Percentiles rank a stretch among this genome's conserved stretches.
Evolutionary conservation across 1,140 invertebrate species (phyloP).

Genomic region (Limonius californicus): DNA sequence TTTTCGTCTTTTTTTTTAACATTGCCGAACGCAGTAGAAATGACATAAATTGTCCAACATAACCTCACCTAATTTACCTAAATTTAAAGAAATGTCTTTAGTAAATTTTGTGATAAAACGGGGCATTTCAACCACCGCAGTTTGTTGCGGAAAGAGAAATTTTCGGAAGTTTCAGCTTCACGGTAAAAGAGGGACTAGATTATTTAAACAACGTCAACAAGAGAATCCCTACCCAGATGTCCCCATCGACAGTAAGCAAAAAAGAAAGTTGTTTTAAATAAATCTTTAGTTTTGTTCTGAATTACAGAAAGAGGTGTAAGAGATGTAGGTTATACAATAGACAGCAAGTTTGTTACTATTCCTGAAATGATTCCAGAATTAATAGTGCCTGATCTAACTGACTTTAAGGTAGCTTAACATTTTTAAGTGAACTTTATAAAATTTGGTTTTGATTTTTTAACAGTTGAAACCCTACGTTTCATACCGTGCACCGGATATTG

Average conservation of each 20-base stretch:
- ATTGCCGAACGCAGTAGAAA: no score
- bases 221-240: conserved; percentile 57
- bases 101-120: conserved; percentile 46
- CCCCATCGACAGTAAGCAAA: conserved; percentile 55
- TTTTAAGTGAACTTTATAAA: no score
- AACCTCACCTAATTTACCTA: no score
- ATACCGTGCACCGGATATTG: conserved; percentile 70
- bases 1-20: background rate
- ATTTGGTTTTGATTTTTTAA: background rate
- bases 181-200: conserved; percentile 67
- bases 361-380: conserved; percentile 92
- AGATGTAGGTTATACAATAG: conserved; percentile 54
- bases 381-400: conserved; percentile 84
- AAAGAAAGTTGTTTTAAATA: conserved; percentile 4
- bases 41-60: no score
- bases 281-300: conserved; percentile 16
- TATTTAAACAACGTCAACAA: conserved; percentile 59
- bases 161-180: conserved; percentile 71
- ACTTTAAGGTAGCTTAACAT: conserved; percentile 56
- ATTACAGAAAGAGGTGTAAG: conserved; percentile 62
- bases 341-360: conserved; percentile 60
- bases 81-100: conserved; percentile 35
- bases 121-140: conserved; percentile 56
- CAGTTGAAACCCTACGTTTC: conserved; percentile 91
- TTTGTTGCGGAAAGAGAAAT: conserved; percentile 66